A percentile compares a stretch with the other conserved stretches of the same genome.
Evolutionary conservation across 2,888 invertebrate species (phyloP).

Genomic region (Conops quadrifasciatus): DNA sequence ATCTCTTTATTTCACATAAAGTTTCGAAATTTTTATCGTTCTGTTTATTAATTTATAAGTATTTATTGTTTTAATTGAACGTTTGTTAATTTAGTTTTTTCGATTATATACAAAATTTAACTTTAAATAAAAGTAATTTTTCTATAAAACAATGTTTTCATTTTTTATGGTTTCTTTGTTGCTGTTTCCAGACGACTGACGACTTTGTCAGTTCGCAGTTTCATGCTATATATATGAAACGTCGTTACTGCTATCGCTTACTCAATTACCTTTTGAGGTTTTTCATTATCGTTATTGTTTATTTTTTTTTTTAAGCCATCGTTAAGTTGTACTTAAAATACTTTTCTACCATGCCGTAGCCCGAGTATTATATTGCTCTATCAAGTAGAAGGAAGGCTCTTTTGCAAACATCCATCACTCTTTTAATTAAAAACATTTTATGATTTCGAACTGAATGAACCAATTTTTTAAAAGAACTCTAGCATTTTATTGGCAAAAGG

Average conservation of each 20-base stretch:
- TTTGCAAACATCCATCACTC: no score
- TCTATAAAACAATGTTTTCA: slow-evolving; percentile 10
- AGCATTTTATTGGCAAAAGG: slow-evolving; percentile 32
- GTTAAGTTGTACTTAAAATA: no score
- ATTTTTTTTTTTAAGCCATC: no score
- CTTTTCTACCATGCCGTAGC: no score
- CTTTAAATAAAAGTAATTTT: slow-evolving; percentile 1
- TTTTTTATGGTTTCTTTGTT: neutral
- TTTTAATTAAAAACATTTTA: slow-evolving; percentile 9
- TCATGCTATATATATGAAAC: no score
- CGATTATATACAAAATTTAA: slow-evolving; percentile 10
- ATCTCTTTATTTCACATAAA: neutral
- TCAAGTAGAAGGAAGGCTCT: slow-evolving; percentile 2
- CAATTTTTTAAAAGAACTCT: slow-evolving; percentile 26
- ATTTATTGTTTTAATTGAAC: neutral
- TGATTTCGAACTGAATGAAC: slow-evolving; percentile 27
- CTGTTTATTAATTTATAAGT: neutral
- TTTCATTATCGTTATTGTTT: no score
- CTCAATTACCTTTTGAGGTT: neutral
- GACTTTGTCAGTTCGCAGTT: neutral
- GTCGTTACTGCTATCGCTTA: neutral
- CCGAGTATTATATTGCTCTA: no score
- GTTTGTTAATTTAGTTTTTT: slow-evolving; percentile 5
- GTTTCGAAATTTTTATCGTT: neutral
- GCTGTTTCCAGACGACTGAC: neutral